A percentile compares a stretch with the other conserved stretches of the same genome.
phyloP scores from a whole-genome alignment of 1,140 invertebrate species.

The Drosophila setifemur region DNA sequence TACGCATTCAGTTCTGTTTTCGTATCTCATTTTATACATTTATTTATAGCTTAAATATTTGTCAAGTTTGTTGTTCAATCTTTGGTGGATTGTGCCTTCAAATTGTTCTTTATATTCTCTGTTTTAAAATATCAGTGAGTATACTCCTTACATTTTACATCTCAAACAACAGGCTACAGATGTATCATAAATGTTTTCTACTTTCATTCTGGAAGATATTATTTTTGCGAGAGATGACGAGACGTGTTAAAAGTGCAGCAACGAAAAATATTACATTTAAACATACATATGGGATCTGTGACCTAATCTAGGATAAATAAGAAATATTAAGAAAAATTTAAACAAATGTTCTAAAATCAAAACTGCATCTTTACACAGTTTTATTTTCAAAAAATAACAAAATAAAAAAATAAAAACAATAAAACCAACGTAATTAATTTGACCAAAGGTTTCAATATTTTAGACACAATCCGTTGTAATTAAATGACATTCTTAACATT shows the following conservation, averaged over 20 bases:
- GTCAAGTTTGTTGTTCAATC: conserved; percentile 43
- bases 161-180: conserved; percentile 64
- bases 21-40: conserved; percentile 40
- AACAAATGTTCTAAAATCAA: background rate
- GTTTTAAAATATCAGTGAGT: conserved; percentile 55
- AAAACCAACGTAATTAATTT: too few relatives aligned
- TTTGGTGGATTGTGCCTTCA: conserved; percentile 52
- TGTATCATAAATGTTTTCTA: conserved; percentile 25
- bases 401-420: conserved; percentile 3
- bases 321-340: conserved; percentile 1
- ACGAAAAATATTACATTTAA: conserved; percentile 1
- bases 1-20: conserved; percentile 68
- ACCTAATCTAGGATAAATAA: conserved; percentile 10
- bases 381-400: too few relatives aligned
- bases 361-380: too few relatives aligned
- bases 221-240: conserved; percentile 45
- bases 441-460: background rate
- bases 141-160: conserved; percentile 25
- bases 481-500: conserved; percentile 3
- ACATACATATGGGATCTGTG: background rate
- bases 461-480: background rate
- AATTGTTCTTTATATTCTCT: conserved; percentile 29
- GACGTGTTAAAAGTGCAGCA: conserved; percentile 39
- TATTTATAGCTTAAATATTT: conserved; percentile 67
- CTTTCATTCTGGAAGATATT: conserved; percentile 35